Evolutionary conservation across 2,797 vertebrate species (phyloP).

Genomic region (Linurgus olivaceus): DNA sequence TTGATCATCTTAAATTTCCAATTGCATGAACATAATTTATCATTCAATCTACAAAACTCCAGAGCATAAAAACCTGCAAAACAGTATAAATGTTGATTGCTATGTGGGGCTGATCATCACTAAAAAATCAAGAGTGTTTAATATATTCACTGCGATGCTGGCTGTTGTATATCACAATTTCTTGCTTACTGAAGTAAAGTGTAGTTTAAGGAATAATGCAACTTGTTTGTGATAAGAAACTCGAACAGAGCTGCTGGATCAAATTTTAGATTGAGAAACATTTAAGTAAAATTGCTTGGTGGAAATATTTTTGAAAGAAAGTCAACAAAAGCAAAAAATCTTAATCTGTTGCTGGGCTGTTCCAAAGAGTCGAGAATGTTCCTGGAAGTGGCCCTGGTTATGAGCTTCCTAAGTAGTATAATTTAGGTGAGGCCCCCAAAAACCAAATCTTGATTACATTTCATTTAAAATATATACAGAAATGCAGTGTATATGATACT

Average conservation of each 20-base stretch:
- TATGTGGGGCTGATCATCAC: not conserved
- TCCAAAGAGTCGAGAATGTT: not conserved
- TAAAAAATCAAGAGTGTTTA: not conserved
- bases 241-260: not conserved
- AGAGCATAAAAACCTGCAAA: not conserved
- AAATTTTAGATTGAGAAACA: not conserved
- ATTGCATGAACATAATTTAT: not conserved
- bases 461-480: not conserved
- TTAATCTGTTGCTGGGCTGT: not conserved
- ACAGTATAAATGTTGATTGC: not conserved
- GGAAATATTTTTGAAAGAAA: not conserved
- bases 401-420: not conserved
- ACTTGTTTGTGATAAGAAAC: not conserved
- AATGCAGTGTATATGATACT: not conserved
- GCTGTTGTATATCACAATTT: not conserved
- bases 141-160: not conserved
- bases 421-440: not conserved
- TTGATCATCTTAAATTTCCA: not conserved
- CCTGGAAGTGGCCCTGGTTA: not conserved
- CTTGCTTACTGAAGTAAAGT: not conserved
- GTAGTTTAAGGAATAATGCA: not conserved
- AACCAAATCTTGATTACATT: not conserved
- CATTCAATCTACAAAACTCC: not conserved
- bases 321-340: not conserved
- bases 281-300: not conserved